These are phyloP conservation scores for Patagioenas fasciata DNA, from an alignment of 2,113 vertebrate genomes.

Conservation along the genomic window DNA sequence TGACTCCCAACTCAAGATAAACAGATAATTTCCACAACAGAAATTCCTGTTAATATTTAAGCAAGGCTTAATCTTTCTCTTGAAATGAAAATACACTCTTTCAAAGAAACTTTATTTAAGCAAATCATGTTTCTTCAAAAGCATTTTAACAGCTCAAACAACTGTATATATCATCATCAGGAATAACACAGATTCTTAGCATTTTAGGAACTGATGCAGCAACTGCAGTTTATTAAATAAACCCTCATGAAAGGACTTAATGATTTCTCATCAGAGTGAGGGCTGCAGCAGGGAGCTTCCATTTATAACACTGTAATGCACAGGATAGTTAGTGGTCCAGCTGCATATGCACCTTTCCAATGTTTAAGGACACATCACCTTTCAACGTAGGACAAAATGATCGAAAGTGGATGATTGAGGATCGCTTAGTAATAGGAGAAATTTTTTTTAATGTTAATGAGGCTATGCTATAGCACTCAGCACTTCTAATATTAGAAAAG, in stretches of 20 bases:
- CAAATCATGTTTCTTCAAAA: not conserved
- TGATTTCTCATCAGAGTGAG: not conserved
- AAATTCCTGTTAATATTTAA: slow-evolving; percentile 18
- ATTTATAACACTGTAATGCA: not conserved
- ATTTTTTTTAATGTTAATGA: not conserved
- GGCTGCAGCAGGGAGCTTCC: not conserved
- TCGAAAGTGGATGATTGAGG: not conserved
- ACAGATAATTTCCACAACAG: not conserved
- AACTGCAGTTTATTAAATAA: not conserved
- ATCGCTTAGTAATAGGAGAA: not conserved
- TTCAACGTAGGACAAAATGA: not conserved
- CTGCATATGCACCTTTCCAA: fast-evolving
- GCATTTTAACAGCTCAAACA: not conserved
- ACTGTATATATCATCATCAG: not conserved
- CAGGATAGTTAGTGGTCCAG: not conserved
- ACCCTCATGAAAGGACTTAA: not conserved
- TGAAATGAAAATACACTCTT: not conserved
- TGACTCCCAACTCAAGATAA: not conserved
- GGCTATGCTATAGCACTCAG: not conserved
- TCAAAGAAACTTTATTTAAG: not conserved
- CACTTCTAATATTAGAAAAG: slow-evolving; percentile 35
- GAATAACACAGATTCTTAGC: not conserved
- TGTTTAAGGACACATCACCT: not conserved
- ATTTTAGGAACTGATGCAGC: not conserved
- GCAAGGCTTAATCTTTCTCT: not conserved